Base-by-base conservation (phyloP, 1,140 invertebrate genomes). In the Coelopa frigida region DNA sequence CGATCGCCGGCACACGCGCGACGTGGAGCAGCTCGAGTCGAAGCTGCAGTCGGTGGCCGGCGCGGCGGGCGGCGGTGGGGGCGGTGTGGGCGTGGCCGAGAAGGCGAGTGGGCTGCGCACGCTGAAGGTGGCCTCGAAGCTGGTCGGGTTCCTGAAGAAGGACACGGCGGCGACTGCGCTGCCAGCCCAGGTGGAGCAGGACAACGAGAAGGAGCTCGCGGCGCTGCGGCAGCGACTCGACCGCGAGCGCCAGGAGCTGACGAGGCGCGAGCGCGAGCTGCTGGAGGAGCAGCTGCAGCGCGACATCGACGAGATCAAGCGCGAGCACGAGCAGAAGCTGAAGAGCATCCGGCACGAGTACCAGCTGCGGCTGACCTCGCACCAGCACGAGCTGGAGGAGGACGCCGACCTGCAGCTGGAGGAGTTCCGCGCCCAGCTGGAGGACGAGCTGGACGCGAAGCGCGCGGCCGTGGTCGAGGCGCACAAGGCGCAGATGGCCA, bases 341-440 rank as follows among this genome's bases (percentile, higher is more conserved):
- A 72, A 70, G 49, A 72, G 58, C 38, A 57, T 75, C 53, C 59
- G 70, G 37, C 62, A 69, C 3, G 72, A 77, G 42, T 68, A 77
- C 51, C 70, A 77, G 21, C 59, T 72, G 0, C 70, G 77, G 29
- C 56, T 78, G n/a, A 72, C 70, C 5, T 72, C 74, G 24, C 61
- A 75, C 3, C 72, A 75, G 50, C 69, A 74, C 21, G 74, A 72
- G 48, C 68, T 77, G 49, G 70, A 78, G 49, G 70, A 69, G 42
- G 73, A 78, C 14, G 56, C 75, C 47, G 67, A 74, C 7, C 38
- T 50, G n/a, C 53, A 61, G 23, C 46, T 68, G 5, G 56, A 57
- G 17, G 57, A 68, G 22, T 57, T 60, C 38, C 55, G 61, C 3
- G 15, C 15, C 3, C 51, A 60, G 26, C 14, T 68, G 44, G 58